phyloP scores from a whole-genome alignment of 2,113 vertebrate species.

The Protobothrops flavoviridis region DNA sequence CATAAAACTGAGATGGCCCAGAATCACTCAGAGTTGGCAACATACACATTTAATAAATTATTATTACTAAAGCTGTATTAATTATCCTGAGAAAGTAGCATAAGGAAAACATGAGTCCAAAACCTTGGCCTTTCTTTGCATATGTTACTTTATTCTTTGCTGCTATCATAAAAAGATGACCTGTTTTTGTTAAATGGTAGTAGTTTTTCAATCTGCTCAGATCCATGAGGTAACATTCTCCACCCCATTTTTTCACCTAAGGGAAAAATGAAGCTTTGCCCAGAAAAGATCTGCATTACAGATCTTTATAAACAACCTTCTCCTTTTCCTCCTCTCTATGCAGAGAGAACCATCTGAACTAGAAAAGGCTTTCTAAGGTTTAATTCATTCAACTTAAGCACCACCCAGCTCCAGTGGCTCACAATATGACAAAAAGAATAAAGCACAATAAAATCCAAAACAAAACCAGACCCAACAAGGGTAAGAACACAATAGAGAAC shows the following conservation, averaged over 20 bases:
- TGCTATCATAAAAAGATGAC: not conserved
- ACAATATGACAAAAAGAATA: not conserved
- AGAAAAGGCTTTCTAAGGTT: not conserved
- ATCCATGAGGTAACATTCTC: not conserved
- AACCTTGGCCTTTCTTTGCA: not conserved
- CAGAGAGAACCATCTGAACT: not conserved
- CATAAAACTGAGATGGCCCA: slow-evolving; percentile 10
- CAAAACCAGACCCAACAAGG: not conserved
- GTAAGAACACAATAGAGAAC: not conserved
- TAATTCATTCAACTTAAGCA: not conserved
- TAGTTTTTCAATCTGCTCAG: not conserved
- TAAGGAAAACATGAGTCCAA: not conserved
- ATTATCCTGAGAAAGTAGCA: not conserved
- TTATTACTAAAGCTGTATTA: not conserved
- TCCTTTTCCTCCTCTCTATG: not conserved
- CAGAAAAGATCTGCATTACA: not conserved
- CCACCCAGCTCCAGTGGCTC: not conserved
- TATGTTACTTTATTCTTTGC: not conserved
- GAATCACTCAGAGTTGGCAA: not conserved
- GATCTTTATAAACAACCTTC: not conserved
- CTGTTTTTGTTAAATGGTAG: not conserved
- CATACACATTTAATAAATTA: not conserved
- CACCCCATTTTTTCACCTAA: not conserved
- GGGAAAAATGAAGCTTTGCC: not conserved
- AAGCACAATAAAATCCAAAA: not conserved